A percentile compares a stretch with the other conserved stretches of the same genome.
These are phyloP conservation scores for Condylura cristata DNA, from an alignment of 2,113 vertebrate genomes.

Conservation along the genomic window DNA sequence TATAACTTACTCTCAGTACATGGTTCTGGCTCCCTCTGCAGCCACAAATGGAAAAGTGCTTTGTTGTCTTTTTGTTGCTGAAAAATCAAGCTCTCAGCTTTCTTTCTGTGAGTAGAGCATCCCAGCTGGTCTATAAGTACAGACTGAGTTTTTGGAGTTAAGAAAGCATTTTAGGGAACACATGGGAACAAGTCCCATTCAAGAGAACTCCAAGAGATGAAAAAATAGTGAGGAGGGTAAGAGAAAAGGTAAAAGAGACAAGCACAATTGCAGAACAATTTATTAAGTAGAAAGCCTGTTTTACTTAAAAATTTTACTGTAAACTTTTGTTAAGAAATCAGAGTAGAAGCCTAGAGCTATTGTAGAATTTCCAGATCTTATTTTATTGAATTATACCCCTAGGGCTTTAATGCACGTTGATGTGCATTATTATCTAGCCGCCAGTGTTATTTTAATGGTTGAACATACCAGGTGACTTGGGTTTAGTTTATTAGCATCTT, in stretches of 20 bases:
- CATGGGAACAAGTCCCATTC: background rate
- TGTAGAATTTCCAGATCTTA: background rate
- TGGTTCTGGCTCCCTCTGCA: constrained; percentile 83
- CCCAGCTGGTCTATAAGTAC: background rate
- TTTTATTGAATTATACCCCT: background rate
- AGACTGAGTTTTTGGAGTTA: background rate
- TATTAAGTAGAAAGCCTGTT: background rate
- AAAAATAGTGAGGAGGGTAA: background rate
- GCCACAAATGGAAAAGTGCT: constrained; percentile 75
- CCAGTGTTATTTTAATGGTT: background rate
- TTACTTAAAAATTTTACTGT: background rate
- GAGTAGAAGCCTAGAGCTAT: background rate
- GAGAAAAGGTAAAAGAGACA: background rate
- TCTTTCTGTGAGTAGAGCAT: constrained; percentile 38
- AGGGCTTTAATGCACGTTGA: background rate
- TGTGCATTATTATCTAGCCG: background rate
- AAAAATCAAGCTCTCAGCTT: constrained; percentile 29
- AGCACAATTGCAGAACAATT: background rate
- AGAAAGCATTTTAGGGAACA: background rate
- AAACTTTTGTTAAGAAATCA: background rate
- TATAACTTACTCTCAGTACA: constrained; percentile 31
- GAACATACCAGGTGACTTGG: background rate
- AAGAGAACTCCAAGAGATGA: background rate
- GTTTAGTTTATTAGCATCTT: background rate
- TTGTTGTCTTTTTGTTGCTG: constrained; percentile 53